Base-by-base conservation (phyloP, 2,797 vertebrate species). In the Myotis vivesi region DNA sequence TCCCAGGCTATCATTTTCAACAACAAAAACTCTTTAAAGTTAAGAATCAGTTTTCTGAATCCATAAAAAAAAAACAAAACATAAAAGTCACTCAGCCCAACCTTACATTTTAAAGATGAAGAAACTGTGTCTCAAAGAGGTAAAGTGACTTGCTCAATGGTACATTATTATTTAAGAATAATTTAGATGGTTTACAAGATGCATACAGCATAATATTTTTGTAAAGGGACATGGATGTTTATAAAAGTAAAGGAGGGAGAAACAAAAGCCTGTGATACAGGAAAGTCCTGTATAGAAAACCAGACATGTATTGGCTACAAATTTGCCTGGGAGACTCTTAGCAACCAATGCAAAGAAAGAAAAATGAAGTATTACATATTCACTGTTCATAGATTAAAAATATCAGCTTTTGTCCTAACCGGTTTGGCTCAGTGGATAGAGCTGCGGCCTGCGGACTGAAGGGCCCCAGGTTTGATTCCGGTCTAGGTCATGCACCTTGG, bases 21-120 rank as follows among this genome's bases (percentile, higher is more conserved):
- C 38, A 81, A 30, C 59, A 88, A 71, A 81, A 89, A 44, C 8
- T 77, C 71, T 73, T 53, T 92, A 89, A 87, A 91, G 71, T 91
- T 91, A 96, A 71, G 12, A 73, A 68, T 57, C 44, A 68, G 12
- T 4, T 51, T 91, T 85, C 83, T 38, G 57, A 92, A 91, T 33
- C 30, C 83, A 36, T 44, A 36, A 66, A 23, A 66, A 77, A 71
- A 72, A 5, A 46, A n/a, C 36, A 38, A 57, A 38, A 57, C 4
- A 46, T 64, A n/a, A 73, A 94, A 76, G 25, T 87, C 30, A 94
- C 19, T 20, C 51, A 87, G 28, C 30, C 4, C 53, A 83, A 36
- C 19, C 92, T 88, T 69, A 85, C 8, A 83, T 91, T 92, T 97
- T 89, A 92, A 86, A 94, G 57, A 83, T 55, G 30, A 91, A 88